These are phyloP conservation scores for Phaethon lepturus DNA, from an alignment of 2,113 vertebrate species.

Conservation along the genomic window DNA sequence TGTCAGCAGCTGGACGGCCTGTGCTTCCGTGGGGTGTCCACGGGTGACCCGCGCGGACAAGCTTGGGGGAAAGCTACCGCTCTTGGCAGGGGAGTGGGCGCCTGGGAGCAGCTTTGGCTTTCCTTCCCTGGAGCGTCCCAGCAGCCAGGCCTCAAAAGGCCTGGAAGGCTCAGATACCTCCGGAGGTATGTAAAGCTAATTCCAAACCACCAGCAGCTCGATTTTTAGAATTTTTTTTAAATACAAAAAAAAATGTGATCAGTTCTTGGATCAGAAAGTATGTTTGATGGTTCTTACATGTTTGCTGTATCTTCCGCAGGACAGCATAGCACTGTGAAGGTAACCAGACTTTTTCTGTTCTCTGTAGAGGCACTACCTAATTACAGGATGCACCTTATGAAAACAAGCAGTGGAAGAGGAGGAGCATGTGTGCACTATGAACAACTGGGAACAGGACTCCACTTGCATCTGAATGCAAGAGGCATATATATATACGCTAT, in stretches of 20 bases:
- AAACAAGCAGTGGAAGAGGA: background rate
- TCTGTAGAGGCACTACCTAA: background rate
- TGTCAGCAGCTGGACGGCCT: background rate
- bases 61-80: rapidly evolving
- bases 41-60: too few species aligned
- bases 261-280: background rate
- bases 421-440: background rate
- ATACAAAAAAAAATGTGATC: rapidly evolving
- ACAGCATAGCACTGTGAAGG: too few species aligned
- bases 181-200: background rate
- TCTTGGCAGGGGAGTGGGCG: background rate
- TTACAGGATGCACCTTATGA: background rate
- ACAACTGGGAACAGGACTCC: background rate
- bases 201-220: too few species aligned
- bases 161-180: background rate
- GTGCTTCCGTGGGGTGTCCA: too few species aligned
- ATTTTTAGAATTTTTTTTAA: too few species aligned
- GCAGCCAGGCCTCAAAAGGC: background rate
- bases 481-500: too few species aligned
- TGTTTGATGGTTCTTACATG: rapidly evolving
- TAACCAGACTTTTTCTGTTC: background rate
- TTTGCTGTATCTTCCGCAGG: background rate
- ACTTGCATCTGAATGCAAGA: background rate
- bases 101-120: background rate
- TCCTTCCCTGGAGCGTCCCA: too few species aligned